Evolutionary conservation across 2,797 vertebrate species (phyloP).

Genomic region (Anniella stebbinsi): DNA sequence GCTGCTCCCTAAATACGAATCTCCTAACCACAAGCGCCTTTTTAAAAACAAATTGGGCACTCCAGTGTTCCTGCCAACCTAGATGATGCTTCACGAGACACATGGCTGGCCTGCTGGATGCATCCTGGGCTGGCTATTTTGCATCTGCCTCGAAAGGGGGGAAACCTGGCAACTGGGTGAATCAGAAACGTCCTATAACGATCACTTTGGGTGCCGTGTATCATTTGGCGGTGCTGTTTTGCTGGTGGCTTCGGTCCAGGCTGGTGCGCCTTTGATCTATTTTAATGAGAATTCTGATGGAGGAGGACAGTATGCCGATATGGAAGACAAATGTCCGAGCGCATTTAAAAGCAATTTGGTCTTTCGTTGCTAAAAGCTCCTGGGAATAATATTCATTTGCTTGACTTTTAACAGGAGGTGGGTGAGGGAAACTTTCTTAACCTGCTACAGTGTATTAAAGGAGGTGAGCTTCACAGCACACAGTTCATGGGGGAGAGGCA

Average conservation of each 20-base stretch:
- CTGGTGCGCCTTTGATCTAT: constrained; percentile 27
- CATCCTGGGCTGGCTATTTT: neutral
- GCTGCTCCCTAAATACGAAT: constrained; percentile 22
- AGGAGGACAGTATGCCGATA: neutral
- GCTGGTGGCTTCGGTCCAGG: constrained; percentile 8
- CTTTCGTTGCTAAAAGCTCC: neutral
- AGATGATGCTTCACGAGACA: neutral
- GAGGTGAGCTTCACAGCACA: neutral
- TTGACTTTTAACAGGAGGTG: neutral
- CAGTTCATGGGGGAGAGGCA: neutral
- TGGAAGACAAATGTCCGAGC: constrained; percentile 22
- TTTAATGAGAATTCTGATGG: constrained; percentile 36
- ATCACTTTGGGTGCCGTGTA: neutral
- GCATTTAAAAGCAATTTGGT: constrained; percentile 34
- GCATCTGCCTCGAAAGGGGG: neutral
- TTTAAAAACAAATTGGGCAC: constrained; percentile 44
- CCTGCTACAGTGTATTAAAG: neutral
- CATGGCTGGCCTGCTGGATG: neutral
- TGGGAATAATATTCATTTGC: neutral
- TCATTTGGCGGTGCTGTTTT: neutral
- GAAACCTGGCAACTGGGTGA: neutral
- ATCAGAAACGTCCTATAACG: constrained; percentile 20
- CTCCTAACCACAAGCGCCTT: constrained; percentile 27
- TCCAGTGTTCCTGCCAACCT: neutral
- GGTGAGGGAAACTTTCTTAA: neutral